Evolutionary conservation across 2,888 invertebrate genomes (phyloP).

Genomic region (Tillus elongatus): DNA sequence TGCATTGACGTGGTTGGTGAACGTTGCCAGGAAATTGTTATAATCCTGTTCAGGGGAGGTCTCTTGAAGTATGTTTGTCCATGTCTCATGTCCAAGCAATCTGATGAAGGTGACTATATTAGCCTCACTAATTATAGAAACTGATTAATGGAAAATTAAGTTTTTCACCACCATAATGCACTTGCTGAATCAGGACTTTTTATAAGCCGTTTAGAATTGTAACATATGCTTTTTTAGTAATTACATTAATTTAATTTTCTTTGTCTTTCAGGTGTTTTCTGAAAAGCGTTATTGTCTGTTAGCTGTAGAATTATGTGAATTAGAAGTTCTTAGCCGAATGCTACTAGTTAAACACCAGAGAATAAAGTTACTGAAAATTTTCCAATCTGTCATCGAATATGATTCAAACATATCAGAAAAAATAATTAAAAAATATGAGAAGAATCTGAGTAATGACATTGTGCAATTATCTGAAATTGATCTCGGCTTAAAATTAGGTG

Average conservation of each 20-base stretch:
- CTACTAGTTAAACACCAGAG: conserved; percentile 60
- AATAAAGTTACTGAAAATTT: conserved; percentile 59
- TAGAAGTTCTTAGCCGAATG: conserved; percentile 60
- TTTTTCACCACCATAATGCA: no score
- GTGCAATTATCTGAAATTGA: conserved; percentile 26
- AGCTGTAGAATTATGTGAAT: conserved; percentile 58
- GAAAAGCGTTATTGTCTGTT: conserved; percentile 61
- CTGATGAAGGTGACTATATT: no score
- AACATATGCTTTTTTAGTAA: conserved; percentile 1
- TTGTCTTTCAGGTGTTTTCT: conserved; percentile 55
- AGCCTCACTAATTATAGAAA: no score
- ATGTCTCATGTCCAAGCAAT: no score
- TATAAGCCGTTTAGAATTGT: no score
- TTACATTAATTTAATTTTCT: conserved; percentile 6
- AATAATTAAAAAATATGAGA: conserved; percentile 30
- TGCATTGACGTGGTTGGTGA: no score
- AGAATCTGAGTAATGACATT: conserved; percentile 14
- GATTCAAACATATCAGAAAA: conserved; percentile 34
- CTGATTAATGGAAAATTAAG: no score
- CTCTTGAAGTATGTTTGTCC: no score
- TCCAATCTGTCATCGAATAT: conserved; percentile 50
- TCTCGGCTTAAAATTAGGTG: conserved; percentile 45
- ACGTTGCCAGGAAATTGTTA: no score
- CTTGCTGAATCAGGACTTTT: no score
- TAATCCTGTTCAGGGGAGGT: no score